Base-by-base conservation (phyloP, 2,113 vertebrate species). In the Peromyscus polionotus region DNA sequence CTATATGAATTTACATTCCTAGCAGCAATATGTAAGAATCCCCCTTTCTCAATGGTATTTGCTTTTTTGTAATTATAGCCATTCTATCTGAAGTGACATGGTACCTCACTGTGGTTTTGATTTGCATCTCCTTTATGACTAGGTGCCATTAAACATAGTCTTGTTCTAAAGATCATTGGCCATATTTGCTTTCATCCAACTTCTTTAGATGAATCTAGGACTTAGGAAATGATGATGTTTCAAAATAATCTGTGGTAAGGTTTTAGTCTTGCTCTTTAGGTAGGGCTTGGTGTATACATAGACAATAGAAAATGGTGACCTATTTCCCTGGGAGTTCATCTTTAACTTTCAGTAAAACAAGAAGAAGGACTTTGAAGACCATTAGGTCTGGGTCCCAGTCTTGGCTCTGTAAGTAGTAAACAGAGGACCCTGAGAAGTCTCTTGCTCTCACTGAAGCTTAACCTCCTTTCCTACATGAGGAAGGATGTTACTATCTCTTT, bases 151-250 rank as follows among this genome's bases (percentile, higher is more conserved):
- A 92, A 81, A 54, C 13, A 17, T 39, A n/a, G 8, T 1, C 1
- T 24, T 84, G 28, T 72, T 96, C 11, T 65, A 28, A 92, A 92
- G 63, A 87, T 61, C 39, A 68, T 22, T 90, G 80, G 33, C 39
- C 31, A 24, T 70, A 54, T 92, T 90, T 90, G 73, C 42, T 68
- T 17, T 68, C 19, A 54, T 24, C 39, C 77, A 68, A n/a, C 10
- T 67, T 95, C 91, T 63, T 45, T 87, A 7, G 12, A 91, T 91
- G 14, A 89, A 86, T 97, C 26, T 42, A 81, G 7, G 68, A 88
- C 28, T 88, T 91, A 90, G 28, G 7, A 93, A 96, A 95, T 81
- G 42, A 80, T 54, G 76, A 14, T 45, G 36, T 31, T 68, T 20
- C 63, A 48, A 93, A 83, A 92, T 28, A 72, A 83, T 83, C 7